Evolutionary conservation across 37 sponge, comb jelly and placozoan species (phyloP), one percentile per base, ranked within the genome.

Genomic region (Spongia lamella): DNA sequence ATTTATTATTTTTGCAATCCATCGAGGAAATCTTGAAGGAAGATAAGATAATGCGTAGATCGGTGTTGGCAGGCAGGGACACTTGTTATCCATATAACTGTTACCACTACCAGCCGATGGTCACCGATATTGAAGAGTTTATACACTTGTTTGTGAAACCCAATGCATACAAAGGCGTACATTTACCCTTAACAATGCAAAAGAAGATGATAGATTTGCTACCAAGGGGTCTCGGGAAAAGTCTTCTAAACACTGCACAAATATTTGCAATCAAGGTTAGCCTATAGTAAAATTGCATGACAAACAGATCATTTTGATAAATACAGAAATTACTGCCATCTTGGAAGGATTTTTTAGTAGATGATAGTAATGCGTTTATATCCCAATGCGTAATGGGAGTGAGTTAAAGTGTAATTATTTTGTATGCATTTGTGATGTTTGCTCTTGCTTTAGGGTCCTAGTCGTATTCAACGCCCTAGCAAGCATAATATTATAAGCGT

Each of bases 1-100:
- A 76, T 38, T 50, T 90, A 17, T 73, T 90, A 0, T 81, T 85
- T 75, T 90, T 82, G 86, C 79, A 77, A 35, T 85, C 83, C 6
- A 72, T 81, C 6, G 86, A 90, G 55, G 27, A 39, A 49, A 53
- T 90, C 20, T 24, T 90, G n/a, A 71, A 57, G 1, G 58, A 74
- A 53, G 87, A 87, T 54, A 82, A 87, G 52, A 76, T 81, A 72
- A 69, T 38, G 43, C 56, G 77, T 20, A 79, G 66, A 19, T 68
- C 75, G 7, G 74, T 79, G 21, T 25, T 79, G n/a, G 56, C 25
- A 32, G 57, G 63, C 40, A 70, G 49, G 53, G 60, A 68, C 47
- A 7, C 30, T 1, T 55, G 70, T 38, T 43, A 43, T 9, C 47
- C 47, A 43, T 43, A 43, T 43, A 5, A 43, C 47, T 43, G 47